These are phyloP conservation scores for Oedothorax gibbosus DNA, from an alignment of 1,140 invertebrate species.

Conservation along the genomic window DNA sequence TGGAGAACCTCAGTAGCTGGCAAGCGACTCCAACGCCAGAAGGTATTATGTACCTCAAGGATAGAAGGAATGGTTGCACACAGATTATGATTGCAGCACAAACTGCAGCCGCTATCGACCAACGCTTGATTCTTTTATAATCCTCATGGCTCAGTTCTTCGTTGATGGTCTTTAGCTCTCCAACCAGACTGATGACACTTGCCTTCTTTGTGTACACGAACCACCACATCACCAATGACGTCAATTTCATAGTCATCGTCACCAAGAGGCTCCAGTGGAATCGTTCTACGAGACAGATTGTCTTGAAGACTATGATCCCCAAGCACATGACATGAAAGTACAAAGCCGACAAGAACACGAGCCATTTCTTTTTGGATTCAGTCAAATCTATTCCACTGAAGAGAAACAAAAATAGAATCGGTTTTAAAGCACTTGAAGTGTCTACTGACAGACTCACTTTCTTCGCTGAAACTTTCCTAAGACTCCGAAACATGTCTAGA, in stretches of 20 bases:
- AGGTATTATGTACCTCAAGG: background rate
- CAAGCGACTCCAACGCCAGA: background rate
- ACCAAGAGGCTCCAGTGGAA: slow-evolving; percentile 14
- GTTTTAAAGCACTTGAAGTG: background rate
- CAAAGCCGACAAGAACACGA: background rate
- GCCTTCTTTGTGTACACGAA: background rate
- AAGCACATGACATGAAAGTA: slow-evolving; percentile 16
- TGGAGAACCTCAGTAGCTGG: background rate
- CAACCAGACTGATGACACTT: background rate
- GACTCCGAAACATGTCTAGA: no score
- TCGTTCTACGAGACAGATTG: background rate
- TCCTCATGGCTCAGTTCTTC: background rate
- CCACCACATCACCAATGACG: slow-evolving; percentile 19
- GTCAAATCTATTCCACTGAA: slow-evolving; percentile 1
- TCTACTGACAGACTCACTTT: no score
- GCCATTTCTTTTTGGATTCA: background rate
- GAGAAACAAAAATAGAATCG: background rate
- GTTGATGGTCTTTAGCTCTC: background rate
- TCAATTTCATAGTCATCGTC: slow-evolving; percentile 3
- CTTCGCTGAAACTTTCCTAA: no score
- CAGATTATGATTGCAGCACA: background rate
- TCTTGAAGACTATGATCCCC: slow-evolving; percentile 23
- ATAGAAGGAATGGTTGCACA: background rate
- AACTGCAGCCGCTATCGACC: background rate
- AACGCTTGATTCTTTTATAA: background rate